A percentile compares a stretch with the other conserved stretches of the same genome.
These are phyloP conservation scores for Pterois miles DNA, from an alignment of 2,797 vertebrate species.

Conservation along the genomic window DNA sequence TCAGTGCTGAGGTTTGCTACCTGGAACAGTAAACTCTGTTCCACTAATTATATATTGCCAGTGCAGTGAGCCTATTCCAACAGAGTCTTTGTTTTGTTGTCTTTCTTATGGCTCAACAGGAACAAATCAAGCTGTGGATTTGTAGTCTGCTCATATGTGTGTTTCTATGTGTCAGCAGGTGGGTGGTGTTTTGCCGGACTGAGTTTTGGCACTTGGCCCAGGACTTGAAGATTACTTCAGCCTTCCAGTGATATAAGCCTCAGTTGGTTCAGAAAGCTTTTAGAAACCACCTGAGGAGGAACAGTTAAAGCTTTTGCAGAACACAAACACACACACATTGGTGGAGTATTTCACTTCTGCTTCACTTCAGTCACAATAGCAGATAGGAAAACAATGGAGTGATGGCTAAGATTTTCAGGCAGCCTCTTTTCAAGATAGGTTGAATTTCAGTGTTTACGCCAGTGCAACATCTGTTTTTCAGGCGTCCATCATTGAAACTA, in stretches of 20 bases:
- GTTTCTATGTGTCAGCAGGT: constrained; percentile 37
- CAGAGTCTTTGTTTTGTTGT: constrained; percentile 17
- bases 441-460: not conserved
- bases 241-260: constrained; percentile 40
- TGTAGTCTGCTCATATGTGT: constrained; percentile 7
- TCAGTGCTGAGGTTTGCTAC: constrained; percentile 27
- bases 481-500: not conserved
- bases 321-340: not conserved
- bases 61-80: constrained; percentile 6
- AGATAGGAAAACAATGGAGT: not conserved
- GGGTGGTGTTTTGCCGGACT: constrained; percentile 27
- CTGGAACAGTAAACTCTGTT: constrained; percentile 35
- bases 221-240: constrained; percentile 29
- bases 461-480: not conserved
- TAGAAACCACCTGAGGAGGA: constrained; percentile 39
- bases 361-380: constrained; percentile 17
- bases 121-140: constrained; percentile 14
- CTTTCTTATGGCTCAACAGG: constrained; percentile 19
- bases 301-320: constrained; percentile 6
- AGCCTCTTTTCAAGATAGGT: not conserved
- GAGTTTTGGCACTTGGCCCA: constrained; percentile 51
- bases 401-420: constrained; percentile 7
- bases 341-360: not conserved
- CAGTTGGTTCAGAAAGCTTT: constrained; percentile 47
- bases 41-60: constrained; percentile 44